These are phyloP conservation scores for Lysandra coridon DNA, from an alignment of 2,888 invertebrate species.

Conservation along the genomic window DNA sequence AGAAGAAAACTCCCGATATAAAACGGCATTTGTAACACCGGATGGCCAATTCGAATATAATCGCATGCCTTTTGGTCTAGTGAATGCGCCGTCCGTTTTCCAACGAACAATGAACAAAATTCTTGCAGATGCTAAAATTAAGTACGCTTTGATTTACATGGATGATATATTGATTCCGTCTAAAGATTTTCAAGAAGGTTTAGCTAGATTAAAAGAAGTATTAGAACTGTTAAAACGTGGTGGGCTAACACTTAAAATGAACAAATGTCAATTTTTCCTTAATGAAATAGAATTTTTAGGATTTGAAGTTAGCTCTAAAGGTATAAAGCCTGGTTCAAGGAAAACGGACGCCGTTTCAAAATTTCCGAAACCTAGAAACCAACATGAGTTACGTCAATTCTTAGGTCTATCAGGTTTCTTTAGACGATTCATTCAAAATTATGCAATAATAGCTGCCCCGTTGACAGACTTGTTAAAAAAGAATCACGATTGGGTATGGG, in stretches of 20 bases:
- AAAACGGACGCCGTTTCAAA: constrained; percentile 42
- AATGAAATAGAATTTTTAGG: constrained; percentile 39
- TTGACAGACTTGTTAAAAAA: no score
- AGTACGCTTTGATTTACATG: no score
- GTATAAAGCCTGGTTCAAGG: no score
- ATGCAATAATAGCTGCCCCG: no score
- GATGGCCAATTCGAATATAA: no score
- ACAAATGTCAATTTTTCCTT: constrained; percentile 30
- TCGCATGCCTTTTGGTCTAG: no score
- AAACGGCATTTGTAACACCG: no score
- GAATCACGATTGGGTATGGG: constrained; percentile 31
- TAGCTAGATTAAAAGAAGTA: constrained; percentile 18
- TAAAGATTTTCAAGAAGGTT: constrained; percentile 12
- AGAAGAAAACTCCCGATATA: no score
- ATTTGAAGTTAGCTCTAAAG: constrained; percentile 42
- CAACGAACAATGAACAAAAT: no score
- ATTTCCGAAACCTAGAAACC: constrained; percentile 43
- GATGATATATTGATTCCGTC: no score
- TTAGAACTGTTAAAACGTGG: constrained; percentile 2
- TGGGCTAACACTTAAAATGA: constrained; percentile 27
- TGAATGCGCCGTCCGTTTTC: no score
- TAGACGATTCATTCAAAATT: constrained; percentile 31
- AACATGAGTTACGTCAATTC: constrained; percentile 40
- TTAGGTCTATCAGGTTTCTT: constrained; percentile 34
- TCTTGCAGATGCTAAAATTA: no score